A percentile compares a stretch with the other conserved stretches of the same genome.
These are phyloP conservation scores for Hoplodrina ambigua DNA, from an alignment of 2,888 invertebrate genomes.

Conservation along the genomic window DNA sequence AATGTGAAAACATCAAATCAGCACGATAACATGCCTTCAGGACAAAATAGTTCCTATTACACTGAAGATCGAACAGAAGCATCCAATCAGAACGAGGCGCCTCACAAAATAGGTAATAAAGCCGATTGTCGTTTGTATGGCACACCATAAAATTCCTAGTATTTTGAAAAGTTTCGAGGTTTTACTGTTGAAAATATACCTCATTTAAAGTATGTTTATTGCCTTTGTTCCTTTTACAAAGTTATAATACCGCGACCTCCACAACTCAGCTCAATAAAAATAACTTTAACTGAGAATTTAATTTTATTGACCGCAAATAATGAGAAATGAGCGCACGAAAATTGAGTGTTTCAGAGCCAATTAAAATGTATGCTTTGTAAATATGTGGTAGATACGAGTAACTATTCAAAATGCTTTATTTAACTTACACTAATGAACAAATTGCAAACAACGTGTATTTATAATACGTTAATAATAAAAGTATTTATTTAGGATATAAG, in stretches of 20 bases:
- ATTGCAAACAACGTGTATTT: slow-evolving; percentile 3
- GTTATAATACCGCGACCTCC: slow-evolving; percentile 29
- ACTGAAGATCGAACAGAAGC: slow-evolving; percentile 38
- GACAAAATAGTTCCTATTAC: slow-evolving; percentile 57
- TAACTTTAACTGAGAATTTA: slow-evolving; percentile 42
- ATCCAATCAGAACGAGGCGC: slow-evolving; percentile 50
- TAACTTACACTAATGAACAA: neutral
- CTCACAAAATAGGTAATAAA: slow-evolving; percentile 51
- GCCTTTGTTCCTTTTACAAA: slow-evolving; percentile 33
- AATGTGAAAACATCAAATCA: slow-evolving; percentile 52
- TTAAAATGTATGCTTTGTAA: slow-evolving; percentile 33
- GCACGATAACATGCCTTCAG: slow-evolving; percentile 52
- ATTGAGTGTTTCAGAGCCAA: slow-evolving; percentile 26
- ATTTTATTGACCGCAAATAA: slow-evolving; percentile 40
- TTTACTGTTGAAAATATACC: slow-evolving; percentile 33
- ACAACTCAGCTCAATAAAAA: slow-evolving; percentile 45
- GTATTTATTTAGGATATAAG: too few relatives aligned
- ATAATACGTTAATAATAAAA: too few relatives aligned
- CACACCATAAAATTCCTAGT: slow-evolving; percentile 39
- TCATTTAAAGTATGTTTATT: slow-evolving; percentile 47
- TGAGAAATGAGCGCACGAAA: slow-evolving; percentile 27
- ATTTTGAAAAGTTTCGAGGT: slow-evolving; percentile 38
- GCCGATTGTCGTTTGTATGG: slow-evolving; percentile 41
- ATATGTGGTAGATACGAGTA: slow-evolving; percentile 11
- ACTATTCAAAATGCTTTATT: slow-evolving; percentile 30